These are phyloP conservation scores for Megathymus violae DNA, from an alignment of 1,140 invertebrate species.

Conservation along the genomic window DNA sequence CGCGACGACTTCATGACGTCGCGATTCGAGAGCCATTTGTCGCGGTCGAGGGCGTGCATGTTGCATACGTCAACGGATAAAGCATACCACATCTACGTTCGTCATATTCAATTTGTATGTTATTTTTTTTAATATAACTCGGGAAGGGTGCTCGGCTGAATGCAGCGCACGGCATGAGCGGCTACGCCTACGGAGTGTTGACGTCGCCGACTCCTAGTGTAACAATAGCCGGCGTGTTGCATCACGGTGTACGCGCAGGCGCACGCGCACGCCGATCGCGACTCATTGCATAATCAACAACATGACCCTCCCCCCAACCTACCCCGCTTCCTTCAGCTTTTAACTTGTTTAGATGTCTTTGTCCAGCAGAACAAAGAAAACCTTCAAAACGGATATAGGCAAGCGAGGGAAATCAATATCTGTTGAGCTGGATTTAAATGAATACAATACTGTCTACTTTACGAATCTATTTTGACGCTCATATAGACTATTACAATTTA, in stretches of 20 bases:
- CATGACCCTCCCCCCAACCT: conserved; percentile 7
- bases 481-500: not conserved
- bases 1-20: not conserved
- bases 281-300: conserved; percentile 47
- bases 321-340: conserved; percentile 18
- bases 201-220: conserved; percentile 47
- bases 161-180: conserved; percentile 28
- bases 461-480: not conserved
- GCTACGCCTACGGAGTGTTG: conserved; percentile 38
- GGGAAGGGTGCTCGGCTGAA: conserved; percentile 16
- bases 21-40: conserved; percentile 28
- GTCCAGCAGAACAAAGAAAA: conserved; percentile 23
- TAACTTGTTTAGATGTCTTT: conserved; percentile 16
- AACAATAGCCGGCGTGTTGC: conserved; percentile 54
- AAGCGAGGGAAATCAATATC: not conserved
- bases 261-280: conserved; percentile 43
- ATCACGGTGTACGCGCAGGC: conserved; percentile 54
- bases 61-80: conserved; percentile 36
- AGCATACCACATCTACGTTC: conserved; percentile 29
- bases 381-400: conserved; percentile 5
- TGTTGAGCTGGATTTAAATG: not conserved
- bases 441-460: not conserved
- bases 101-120: conserved; percentile 31
- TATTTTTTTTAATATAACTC: conserved; percentile 14
- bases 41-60: conserved; percentile 31